Evolutionary conservation across 2,888 invertebrate species (phyloP).

Genomic region (Malacosoma neustria): DNA sequence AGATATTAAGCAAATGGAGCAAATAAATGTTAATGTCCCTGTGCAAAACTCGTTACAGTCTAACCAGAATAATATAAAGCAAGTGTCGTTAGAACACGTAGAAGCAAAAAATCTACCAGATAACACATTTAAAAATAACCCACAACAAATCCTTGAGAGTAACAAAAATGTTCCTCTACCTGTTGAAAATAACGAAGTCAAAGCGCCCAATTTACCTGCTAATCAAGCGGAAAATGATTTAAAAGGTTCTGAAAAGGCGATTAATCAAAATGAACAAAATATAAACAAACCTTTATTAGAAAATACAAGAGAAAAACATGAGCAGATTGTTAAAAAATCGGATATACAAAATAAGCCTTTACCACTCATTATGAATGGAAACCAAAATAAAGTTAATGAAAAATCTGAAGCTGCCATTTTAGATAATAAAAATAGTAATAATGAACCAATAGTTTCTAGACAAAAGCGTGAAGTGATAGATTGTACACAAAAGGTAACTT

Average conservation of each 20-base stretch:
- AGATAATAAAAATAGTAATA: conserved; percentile 6
- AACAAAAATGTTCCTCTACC: conserved; percentile 1
- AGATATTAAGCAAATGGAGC: neutral
- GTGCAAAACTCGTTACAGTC: neutral
- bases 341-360: conserved; percentile 33
- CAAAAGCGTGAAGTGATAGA: conserved; percentile 52
- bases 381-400: conserved; percentile 12
- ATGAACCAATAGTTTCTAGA: conserved; percentile 14
- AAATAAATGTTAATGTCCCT: neutral
- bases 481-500: conserved; percentile 32
- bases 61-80: neutral
- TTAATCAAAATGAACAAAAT: conserved; percentile 29
- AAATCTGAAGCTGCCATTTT: neutral
- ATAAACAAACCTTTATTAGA: conserved; percentile 4
- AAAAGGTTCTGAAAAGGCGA: conserved; percentile 51
- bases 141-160: neutral
- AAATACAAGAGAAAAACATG: conserved; percentile 10
- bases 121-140: neutral
- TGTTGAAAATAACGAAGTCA: conserved; percentile 3
- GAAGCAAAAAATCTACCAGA: neutral
- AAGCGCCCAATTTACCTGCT: conserved; percentile 25
- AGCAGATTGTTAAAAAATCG: too few relatives aligned
- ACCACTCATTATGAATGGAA: conserved; percentile 32
- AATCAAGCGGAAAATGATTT: conserved; percentile 21
- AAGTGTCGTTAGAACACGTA: too few relatives aligned